Evolutionary conservation across 2,888 invertebrate species (phyloP).

Genomic region (Tiphia femorata): DNA sequence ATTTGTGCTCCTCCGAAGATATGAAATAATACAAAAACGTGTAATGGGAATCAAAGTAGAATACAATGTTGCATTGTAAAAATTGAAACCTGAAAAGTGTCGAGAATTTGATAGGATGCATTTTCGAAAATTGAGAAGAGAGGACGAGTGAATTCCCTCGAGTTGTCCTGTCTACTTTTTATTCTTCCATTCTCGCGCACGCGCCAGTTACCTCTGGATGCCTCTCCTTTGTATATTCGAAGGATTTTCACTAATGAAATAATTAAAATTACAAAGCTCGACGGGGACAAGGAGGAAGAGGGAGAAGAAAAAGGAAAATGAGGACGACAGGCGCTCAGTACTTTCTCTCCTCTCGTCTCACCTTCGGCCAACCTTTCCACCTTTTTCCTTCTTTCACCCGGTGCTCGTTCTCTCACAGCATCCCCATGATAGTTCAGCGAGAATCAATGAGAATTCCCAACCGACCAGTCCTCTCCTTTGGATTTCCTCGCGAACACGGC

Average conservation of each 20-base stretch:
- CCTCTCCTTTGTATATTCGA: conserved; percentile 44
- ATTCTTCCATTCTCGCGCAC: conserved; percentile 16
- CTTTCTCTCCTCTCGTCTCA: conserved; percentile 6
- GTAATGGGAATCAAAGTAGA: no score
- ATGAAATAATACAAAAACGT: no score
- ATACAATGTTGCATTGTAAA: no score
- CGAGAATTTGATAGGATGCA: no score
- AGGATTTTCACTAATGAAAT: conserved; percentile 50
- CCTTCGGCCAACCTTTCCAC: conserved; percentile 6
- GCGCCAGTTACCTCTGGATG: conserved; percentile 25
- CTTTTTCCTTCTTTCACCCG: no score
- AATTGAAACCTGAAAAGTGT: no score
- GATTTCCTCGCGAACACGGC: no score
- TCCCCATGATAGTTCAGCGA: conserved; percentile 21
- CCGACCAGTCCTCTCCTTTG: conserved; percentile 13
- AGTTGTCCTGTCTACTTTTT: conserved; percentile 20
- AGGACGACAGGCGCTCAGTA: conserved; percentile 10
- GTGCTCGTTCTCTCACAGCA: conserved; percentile 6
- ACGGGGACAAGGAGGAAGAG: conserved; percentile 9
- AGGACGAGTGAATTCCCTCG: conserved; percentile 35
- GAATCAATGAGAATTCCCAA: conserved; percentile 28
- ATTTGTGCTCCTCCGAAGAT: no score
- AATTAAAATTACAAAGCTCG: conserved; percentile 49
- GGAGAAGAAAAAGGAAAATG: conserved; percentile 14
- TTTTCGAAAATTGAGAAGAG: no score